Evolutionary conservation across 2,113 vertebrate species (phyloP).

Genomic region (Pelmatolapia mariae): DNA sequence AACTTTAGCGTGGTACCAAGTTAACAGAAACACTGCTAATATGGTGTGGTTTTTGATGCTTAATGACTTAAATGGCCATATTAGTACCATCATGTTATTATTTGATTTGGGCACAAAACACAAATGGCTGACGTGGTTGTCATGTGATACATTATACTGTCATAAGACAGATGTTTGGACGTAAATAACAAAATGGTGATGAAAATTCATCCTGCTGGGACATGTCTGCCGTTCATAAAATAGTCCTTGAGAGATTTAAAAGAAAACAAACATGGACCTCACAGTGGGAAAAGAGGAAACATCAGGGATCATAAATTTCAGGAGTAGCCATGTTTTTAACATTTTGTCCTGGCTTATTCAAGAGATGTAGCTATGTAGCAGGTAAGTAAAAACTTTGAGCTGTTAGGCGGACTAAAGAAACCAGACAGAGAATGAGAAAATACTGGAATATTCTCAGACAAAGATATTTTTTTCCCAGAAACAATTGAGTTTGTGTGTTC

Average conservation of each 20-base stretch:
- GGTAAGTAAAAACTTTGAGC: background rate
- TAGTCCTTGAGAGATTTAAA: background rate
- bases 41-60: background rate
- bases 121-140: background rate
- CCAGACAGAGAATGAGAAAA: background rate
- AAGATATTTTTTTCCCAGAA: conserved; percentile 6
- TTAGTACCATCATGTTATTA: background rate
- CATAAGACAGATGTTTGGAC: background rate
- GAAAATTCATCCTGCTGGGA: background rate
- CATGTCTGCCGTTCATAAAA: background rate
- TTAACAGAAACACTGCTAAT: background rate
- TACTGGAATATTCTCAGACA: background rate
- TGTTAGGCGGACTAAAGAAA: background rate
- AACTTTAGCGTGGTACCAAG: background rate
- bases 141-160: background rate
- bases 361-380: background rate
- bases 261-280: background rate
- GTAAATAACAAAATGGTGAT: background rate
- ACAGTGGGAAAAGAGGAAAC: background rate
- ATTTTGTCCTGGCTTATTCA: background rate
- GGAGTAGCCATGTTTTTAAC: background rate
- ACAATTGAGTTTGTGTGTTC: background rate
- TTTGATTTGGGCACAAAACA: background rate
- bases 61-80: background rate
- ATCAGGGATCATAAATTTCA: background rate